Conservation (phyloP, 2,797 vertebrate genomes). For the Amblyopsis hoosieri region DNA sequence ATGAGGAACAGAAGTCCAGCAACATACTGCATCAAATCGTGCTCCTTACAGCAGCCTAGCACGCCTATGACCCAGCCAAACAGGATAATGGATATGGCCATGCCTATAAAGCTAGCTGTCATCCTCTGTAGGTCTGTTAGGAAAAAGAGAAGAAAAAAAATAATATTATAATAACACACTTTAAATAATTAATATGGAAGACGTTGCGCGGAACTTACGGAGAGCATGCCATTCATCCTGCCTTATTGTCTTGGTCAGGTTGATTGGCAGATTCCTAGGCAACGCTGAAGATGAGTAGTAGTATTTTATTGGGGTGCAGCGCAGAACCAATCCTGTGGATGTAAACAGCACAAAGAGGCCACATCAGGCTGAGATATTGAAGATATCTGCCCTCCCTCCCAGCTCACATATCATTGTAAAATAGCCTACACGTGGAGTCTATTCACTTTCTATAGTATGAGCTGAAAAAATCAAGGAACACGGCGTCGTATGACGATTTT, state of each 20-base stretch:
- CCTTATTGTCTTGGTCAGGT: conserved; percentile 90
- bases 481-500: conserved; percentile 31
- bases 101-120: conserved; percentile 92
- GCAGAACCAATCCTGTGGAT: conserved; percentile 85
- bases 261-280: conserved; percentile 87
- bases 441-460: conserved; percentile 40
- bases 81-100: conserved; percentile 92
- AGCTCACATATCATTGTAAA: conserved; percentile 59
- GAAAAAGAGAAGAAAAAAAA: background rate
- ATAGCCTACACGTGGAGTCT: conserved; percentile 23
- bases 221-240: conserved; percentile 94
- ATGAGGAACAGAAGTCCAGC: conserved; percentile 95
- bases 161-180: conserved; percentile 2
- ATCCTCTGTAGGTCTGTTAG: conserved; percentile 88
- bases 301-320: conserved; percentile 89
- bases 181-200: conserved; percentile 2
- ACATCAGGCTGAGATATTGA: conserved; percentile 36
- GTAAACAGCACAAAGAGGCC: conserved; percentile 64
- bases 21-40: conserved; percentile 95
- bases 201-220: conserved; percentile 80
- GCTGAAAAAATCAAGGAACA: conserved; percentile 35
- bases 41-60: conserved; percentile 90
- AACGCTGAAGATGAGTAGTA: conserved; percentile 90
- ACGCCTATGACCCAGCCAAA: conserved; percentile 92
- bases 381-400: conserved; percentile 13